Conservation (phyloP, 2,888 invertebrate genomes). For the Torymus aiolomorphi region DNA sequence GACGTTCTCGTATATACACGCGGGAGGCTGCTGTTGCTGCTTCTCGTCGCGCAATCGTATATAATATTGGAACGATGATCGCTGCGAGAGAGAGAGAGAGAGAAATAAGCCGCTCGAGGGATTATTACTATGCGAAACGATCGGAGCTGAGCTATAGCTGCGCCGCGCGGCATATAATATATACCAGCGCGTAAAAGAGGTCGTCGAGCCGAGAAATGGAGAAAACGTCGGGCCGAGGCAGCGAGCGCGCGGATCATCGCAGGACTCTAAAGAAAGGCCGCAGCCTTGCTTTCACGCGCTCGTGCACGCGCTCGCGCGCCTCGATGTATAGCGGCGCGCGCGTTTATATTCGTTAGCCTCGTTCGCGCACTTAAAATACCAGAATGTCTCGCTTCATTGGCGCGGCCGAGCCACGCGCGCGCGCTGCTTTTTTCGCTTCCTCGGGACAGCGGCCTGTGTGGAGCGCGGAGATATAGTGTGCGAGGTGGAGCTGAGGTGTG, state of each 20-base stretch:
- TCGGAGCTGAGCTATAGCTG: background rate
- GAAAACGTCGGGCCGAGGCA: conserved; percentile 10
- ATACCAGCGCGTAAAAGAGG: conserved; percentile 20
- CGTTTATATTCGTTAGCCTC: conserved; percentile 22
- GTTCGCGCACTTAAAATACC: conserved; percentile 23
- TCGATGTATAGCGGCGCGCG: background rate
- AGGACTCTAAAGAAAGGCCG: conserved; percentile 46
- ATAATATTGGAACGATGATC: no score
- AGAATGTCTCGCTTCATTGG: conserved; percentile 30
- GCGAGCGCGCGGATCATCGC: conserved; percentile 43
- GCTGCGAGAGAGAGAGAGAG: background rate
- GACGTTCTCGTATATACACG: background rate
- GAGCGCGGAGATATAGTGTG: no score
- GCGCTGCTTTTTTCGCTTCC: no score
- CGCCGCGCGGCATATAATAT: no score
- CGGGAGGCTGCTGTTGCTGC: background rate
- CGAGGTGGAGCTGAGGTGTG: no score
- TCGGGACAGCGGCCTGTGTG: no score
- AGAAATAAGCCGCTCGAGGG: conserved; percentile 11
- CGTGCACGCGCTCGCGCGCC: background rate
- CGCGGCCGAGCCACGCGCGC: background rate
- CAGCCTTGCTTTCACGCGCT: conserved; percentile 48
- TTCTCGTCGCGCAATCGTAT: no score
- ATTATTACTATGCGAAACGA: conserved; percentile 25
- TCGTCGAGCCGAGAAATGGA: conserved; percentile 28